Conservation (phyloP, 2,888 invertebrate species). For the Hanleya hanleyi region DNA sequence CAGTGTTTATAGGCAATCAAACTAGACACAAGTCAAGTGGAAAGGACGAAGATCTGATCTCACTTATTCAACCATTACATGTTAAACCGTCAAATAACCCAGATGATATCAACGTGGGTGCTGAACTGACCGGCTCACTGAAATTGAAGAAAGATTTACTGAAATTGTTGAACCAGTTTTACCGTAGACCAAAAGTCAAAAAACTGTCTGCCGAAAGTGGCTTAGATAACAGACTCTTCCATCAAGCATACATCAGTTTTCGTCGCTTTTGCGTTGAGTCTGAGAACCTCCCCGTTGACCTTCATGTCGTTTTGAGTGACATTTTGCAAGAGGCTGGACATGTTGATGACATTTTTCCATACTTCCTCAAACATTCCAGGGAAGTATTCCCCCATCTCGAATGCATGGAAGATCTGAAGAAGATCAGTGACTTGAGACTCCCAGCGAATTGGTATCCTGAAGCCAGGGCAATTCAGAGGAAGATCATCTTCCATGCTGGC, state of each 20-base stretch:
- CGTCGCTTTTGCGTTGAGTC: constrained; percentile 90
- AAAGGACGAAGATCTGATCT: constrained; percentile 39
- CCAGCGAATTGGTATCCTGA: constrained; percentile 99
- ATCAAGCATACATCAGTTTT: constrained; percentile 91
- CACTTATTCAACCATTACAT: constrained; percentile 51
- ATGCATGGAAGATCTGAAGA: constrained; percentile 96
- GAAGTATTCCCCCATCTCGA: constrained; percentile 97
- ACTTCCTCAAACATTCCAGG: constrained; percentile 91
- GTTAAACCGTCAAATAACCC: constrained; percentile 41
- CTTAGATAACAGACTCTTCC: constrained; percentile 86
- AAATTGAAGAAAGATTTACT: constrained; percentile 82
- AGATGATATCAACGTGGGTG: constrained; percentile 86
- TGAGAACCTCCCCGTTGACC: constrained; percentile 88
- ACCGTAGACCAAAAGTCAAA: constrained; percentile 86
- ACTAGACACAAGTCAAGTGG: constrained; percentile 12
- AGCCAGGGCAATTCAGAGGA: constrained; percentile 89
- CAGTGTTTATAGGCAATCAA: background rate
- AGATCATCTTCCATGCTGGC: constrained; percentile 97
- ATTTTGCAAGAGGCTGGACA: constrained; percentile 83
- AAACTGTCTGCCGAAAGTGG: constrained; percentile 87
- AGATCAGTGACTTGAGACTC: constrained; percentile 94
- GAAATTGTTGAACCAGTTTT: constrained; percentile 87
- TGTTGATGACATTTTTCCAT: constrained; percentile 92
- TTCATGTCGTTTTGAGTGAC: constrained; percentile 93
- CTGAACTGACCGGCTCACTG: constrained; percentile 87